Conservation (phyloP, 2,113 vertebrate species). For the Macaca mulatta region DNA sequence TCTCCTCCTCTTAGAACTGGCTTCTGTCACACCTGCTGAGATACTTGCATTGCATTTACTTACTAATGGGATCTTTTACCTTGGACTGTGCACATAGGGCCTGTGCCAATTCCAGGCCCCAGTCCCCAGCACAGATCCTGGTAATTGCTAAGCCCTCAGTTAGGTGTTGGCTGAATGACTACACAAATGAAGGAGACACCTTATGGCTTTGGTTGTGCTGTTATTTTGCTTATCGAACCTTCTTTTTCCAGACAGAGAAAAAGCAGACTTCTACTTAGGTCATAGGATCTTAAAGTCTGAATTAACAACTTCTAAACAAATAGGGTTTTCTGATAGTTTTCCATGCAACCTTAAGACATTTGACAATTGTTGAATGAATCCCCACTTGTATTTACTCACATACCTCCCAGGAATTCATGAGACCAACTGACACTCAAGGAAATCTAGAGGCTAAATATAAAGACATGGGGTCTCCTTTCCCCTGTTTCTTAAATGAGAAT, state of each 20-base stretch:
- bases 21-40: not conserved
- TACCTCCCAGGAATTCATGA: not conserved
- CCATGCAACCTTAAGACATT: not conserved
- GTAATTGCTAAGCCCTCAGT: not conserved
- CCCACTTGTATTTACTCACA: not conserved
- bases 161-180: not conserved
- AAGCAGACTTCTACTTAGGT: not conserved
- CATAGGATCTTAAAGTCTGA: not conserved
- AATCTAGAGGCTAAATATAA: not conserved
- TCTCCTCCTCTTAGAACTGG: not conserved
- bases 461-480: not conserved
- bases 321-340: not conserved
- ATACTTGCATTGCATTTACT: not conserved
- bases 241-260: conserved; percentile 3
- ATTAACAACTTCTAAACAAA: not conserved
- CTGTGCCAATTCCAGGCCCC: not conserved
- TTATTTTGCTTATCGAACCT: not conserved
- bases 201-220: not conserved
- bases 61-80: not conserved
- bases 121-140: not conserved
- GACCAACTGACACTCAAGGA: not conserved
- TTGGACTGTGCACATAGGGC: not conserved
- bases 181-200: not conserved
- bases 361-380: not conserved
- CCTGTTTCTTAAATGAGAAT: not conserved